Base-by-base conservation (phyloP, 2,888 invertebrate species). In the Dryococelus australis region DNA sequence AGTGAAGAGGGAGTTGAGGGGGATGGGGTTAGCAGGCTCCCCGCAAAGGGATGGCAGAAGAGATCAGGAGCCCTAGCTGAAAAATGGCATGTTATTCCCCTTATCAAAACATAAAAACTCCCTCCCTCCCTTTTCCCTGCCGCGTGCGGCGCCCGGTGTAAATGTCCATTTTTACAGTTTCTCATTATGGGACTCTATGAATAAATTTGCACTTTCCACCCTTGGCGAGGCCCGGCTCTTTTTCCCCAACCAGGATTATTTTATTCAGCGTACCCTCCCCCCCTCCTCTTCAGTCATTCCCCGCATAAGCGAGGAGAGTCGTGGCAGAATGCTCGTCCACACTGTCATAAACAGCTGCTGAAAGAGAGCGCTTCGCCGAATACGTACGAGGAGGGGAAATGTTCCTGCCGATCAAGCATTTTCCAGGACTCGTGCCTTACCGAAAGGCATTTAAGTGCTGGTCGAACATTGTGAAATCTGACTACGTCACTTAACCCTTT, bases 101-200 rank as follows among this genome's bases (percentile, higher is more conserved):
- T 93, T 93, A 93, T 93, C 93, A 93, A 93, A 93, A 92, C 93
- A 92, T 92, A 93, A 93, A 93, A 92, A 87, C 88, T 85, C 87
- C 65, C 89, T 43, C 51, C 92, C 65, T 24, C 43, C 51, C 92
- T n/a, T n/a, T n/a, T n/a, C n/a, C n/a, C n/a, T n/a, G n/a, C n/a
- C n/a, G n/a, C n/a, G n/a, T 92, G 92, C 92, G 92, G 92, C 91
- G 91, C 90, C 9, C 91, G 92, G 91, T 91, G 92, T 91, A 93
- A 93, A 93, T 93, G 93, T 92, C 92, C 93, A 93, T 93, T 93
- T 93, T 93, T 93, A 93, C 93, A 92, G 93, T 93, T 93, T 93
- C 93, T 93, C 93, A 93, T 93, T 93, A 93, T 93, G 92, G 92
- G 92, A 92, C 91, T 93, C 93, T 93, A 93, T 93, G 93, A 93